Base-by-base conservation (phyloP, 2,113 vertebrate species). In the Oenanthe melanoleuca region DNA sequence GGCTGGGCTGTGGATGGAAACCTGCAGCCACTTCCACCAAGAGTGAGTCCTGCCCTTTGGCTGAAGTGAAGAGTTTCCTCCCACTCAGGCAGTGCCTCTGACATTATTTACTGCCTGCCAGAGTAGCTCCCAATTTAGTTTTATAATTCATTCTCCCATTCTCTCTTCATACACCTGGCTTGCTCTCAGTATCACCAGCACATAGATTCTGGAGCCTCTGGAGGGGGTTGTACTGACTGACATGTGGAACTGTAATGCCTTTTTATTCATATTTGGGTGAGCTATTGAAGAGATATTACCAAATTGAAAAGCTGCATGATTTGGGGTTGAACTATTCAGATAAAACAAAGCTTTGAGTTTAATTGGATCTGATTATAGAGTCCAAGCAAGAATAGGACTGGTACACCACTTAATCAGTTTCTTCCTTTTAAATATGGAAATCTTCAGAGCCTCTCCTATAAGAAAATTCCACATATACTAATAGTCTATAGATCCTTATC, bases 291-390 rank as follows among this genome's bases (percentile, higher is more conserved):
- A 83, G 47, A 59, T 37, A 42, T 45, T 86, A 31, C 75, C 75
- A 90, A 59, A 79, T 70, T 91, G 94, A 94, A 94, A 94, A 86
- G 44, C 72, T 83, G 57, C 52, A 24, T 92, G 91, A 79, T 96
- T 91, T 95, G 73, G 40, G 44, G 61, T 90, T 94, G 92, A 96
- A 72, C 85, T 88, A 20, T 26, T 92, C 82, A 69, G 82, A 92
- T 92, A 93, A 94, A 97, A 93, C 80, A 95, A 89, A 95, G 72
- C 69, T 95, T 93, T 88, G 79, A 93, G 67, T 74, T 93, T 93
- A 92, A 92, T 81, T 94, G 64, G 86, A 92, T 90, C 55, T 2
- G 0, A 45, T 93, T 84, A 81, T 23, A 65, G 65, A 94, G 28
- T 64, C 42, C 63, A 9, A 88, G 59, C 33, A 64, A 90, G 89